Base-by-base conservation (phyloP, 2,888 invertebrate species). In the Luperina nickerlii region DNA sequence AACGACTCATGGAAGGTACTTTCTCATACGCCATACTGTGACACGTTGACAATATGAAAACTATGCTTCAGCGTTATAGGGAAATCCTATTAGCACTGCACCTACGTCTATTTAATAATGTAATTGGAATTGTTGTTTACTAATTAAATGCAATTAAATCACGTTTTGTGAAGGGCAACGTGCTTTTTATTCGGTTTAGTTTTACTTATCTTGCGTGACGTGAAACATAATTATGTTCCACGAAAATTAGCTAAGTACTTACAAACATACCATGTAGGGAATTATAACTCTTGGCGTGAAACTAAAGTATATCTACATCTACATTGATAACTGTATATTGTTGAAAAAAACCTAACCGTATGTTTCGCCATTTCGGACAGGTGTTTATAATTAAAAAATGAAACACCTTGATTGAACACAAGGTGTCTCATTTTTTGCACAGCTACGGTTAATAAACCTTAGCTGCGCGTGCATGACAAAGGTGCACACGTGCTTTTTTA, bases 1-100 rank as follows among this genome's bases (percentile, higher is more conserved):
- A 27, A 42, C 51, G 15, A 57, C 27, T 67, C 38, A 78, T 83
- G 62, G 78, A 51, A 78, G 70, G 60, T 78, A 78, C 45, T 70
- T 71, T 70, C 66, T 48, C 66, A n/a, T 38, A 66, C 51, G 51
- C 24, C 24, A 62, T 45, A 13, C 15, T 42, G 15, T 83, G 83
- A 83, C 83, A 48, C 60, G 32, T 20, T 27, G 20, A 15, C 13
- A 20, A 15, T 20, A 32, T 82, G 48, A 48, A 63, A 81, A 83
- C 63, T 68, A 66, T 66, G 20, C 48, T 20, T 48, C 5, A 32
- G 8, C 38, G 20, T 9, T 48, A 13, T 57, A 68, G 71, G 68
- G n/a, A 82, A 84, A 72, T 63, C 63, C 54, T 48, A 63, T 83
- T 48, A 83, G 11, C n/a, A 3, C 20, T 78, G 24, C 32, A 20